phyloP scores from a whole-genome alignment of 2,888 invertebrate genomes.

The Ceramica pisi region DNA sequence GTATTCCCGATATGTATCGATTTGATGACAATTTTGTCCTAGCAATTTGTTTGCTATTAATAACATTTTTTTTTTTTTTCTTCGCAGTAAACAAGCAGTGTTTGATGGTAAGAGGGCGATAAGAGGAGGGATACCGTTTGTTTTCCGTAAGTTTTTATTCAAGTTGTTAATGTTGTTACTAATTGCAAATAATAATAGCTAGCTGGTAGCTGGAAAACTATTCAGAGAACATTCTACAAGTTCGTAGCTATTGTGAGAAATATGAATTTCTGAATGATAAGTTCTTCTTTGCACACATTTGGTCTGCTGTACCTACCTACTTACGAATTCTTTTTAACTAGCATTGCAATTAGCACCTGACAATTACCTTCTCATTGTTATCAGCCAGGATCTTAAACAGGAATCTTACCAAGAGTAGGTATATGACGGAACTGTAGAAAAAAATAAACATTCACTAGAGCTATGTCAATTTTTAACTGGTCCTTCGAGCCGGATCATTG shows the following conservation, averaged over 20 bases:
- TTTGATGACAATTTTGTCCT: slow-evolving; percentile 48
- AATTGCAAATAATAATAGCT: slow-evolving; percentile 16
- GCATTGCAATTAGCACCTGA: neutral
- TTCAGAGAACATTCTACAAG: neutral
- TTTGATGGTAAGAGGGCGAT: slow-evolving; percentile 99
- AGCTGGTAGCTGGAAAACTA: neutral
- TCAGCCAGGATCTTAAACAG: neutral
- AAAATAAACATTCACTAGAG: neutral
- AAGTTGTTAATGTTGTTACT: slow-evolving; percentile 7
- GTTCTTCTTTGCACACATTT: neutral
- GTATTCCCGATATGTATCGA: slow-evolving; percentile 47
- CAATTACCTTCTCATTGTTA: neutral
- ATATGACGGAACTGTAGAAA: neutral
- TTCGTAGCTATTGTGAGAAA: slow-evolving; percentile 20
- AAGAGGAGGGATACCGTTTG: slow-evolving; percentile 98
- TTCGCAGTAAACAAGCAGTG: slow-evolving; percentile 96
- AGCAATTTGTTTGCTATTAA: slow-evolving; percentile 64
- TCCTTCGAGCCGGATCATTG: slow-evolving; percentile 2
- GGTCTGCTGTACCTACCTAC: neutral
- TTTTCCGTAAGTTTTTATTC: slow-evolving; percentile 96
- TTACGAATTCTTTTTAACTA: neutral
- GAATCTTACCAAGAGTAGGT: neutral
- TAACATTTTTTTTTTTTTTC: slow-evolving; percentile 61
- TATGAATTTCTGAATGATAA: neutral
- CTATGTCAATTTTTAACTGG: neutral